Evolutionary conservation across 2,888 invertebrate species (phyloP).

Genomic region (Nysson spinosus): DNA sequence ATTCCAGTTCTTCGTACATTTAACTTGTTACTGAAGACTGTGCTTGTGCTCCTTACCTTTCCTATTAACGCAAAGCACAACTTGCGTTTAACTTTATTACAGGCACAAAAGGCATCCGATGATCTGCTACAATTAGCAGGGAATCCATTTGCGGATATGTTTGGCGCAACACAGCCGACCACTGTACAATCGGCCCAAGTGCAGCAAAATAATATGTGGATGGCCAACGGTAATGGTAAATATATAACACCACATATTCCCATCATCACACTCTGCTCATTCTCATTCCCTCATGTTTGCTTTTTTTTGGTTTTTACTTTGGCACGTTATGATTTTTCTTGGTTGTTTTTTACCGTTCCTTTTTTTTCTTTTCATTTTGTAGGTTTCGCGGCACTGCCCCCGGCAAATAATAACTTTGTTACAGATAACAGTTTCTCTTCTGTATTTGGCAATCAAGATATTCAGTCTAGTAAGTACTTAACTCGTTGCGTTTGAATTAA

Average conservation of each 20-base stretch:
- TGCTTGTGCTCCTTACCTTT: no score
- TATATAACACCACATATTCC: conserved; percentile 37
- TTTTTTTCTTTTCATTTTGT: conserved; percentile 67
- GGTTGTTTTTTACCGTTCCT: conserved; percentile 25
- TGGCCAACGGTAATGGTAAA: conserved; percentile 80
- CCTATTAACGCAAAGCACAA: no score
- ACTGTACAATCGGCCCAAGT: conserved; percentile 66
- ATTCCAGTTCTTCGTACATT: no score
- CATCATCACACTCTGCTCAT: no score
- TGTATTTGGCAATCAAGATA: conserved; percentile 86
- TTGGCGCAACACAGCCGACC: conserved; percentile 78
- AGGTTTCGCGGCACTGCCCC: conserved; percentile 76
- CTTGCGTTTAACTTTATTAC: no score
- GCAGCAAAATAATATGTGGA: conserved; percentile 79
- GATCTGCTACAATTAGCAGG: conserved; percentile 89
- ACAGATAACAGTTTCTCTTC: conserved; percentile 93
- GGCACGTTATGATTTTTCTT: conserved; percentile 23
- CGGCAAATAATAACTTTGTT: conserved; percentile 83
- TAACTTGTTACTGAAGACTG: no score
- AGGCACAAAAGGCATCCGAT: conserved; percentile 86
- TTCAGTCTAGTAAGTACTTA: conserved; percentile 71
- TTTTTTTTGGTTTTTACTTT: conserved; percentile 25
- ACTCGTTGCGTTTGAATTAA: background rate
- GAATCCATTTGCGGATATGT: conserved; percentile 95
- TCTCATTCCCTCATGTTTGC: conserved; percentile 15